Evolutionary conservation across 1,140 invertebrate species (phyloP).

Genomic region (Probaryconus sp.): DNA sequence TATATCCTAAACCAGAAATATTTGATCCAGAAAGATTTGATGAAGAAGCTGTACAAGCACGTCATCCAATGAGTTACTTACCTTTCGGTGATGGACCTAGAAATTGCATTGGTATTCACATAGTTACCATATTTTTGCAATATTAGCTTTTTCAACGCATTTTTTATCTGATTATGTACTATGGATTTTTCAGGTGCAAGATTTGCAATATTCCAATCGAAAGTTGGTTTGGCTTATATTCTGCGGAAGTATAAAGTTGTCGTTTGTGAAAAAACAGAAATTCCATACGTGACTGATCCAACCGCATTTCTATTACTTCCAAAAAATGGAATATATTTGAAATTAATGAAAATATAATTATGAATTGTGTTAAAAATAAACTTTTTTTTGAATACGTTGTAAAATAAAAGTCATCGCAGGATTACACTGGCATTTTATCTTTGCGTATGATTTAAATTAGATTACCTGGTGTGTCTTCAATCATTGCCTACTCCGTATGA

Average conservation of each 20-base stretch:
- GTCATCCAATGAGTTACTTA: conserved; percentile 81
- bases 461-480: too few species aligned
- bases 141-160: not conserved
- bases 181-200: conserved; percentile 63
- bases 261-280: conserved; percentile 65
- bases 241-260: conserved; percentile 71
- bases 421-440: too few species aligned
- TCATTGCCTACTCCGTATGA: too few species aligned
- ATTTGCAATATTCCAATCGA: conserved; percentile 77
- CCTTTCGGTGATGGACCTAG: conserved; percentile 86
- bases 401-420: too few species aligned
- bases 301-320: conserved; percentile 12
- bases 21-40: conserved; percentile 83
- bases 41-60: conserved; percentile 73
- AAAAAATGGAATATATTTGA: conserved; percentile 32
- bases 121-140: conserved; percentile 1
- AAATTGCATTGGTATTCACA: conserved; percentile 79
- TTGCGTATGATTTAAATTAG: too few species aligned
- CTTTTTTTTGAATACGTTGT: too few species aligned
- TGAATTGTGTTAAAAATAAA: too few species aligned
- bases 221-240: conserved; percentile 76
- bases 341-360: conserved; percentile 30
- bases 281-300: conserved; percentile 58
- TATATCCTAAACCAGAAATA: conserved; percentile 79
- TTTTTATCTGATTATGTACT: too few species aligned